A percentile compares a stretch with the other conserved stretches of the same genome.
phyloP scores from a whole-genome alignment of 2,888 invertebrate species.

The Hemicrepidius hirtus region DNA sequence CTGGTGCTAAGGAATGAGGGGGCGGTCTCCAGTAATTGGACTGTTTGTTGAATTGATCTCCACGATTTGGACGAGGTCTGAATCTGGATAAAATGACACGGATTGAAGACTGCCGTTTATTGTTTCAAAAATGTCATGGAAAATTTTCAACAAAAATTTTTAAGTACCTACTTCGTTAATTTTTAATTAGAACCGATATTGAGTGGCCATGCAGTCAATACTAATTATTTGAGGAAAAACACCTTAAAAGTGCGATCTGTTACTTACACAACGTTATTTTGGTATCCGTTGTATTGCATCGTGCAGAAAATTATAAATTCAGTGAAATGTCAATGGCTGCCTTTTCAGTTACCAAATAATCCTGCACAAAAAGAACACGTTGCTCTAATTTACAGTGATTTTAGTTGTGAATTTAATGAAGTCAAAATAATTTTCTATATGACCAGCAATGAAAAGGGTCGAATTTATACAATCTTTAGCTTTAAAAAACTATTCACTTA shows the following conservation, averaged over 20 bases:
- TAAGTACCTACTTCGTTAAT: neutral
- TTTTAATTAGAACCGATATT: neutral
- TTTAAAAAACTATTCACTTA: constrained; percentile 20
- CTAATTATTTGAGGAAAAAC: constrained; percentile 26
- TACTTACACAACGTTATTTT: constrained; percentile 70
- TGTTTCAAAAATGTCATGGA: constrained; percentile 15
- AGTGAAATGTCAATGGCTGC: constrained; percentile 51
- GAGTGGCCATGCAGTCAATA: constrained; percentile 14
- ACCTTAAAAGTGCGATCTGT: constrained; percentile 40
- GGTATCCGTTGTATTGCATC: constrained; percentile 73
- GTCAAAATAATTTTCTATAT: constrained; percentile 1
- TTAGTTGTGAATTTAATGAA: constrained; percentile 11
- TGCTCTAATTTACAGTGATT: constrained; percentile 11
- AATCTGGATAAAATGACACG: constrained; percentile 69
- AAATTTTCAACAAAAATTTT: constrained; percentile 13
- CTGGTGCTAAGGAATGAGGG: constrained; percentile 68
- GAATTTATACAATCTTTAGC: neutral
- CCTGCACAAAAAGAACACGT: constrained; percentile 43
- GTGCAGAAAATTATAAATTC: constrained; percentile 64
- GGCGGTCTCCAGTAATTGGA: constrained; percentile 71
- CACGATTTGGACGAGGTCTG: constrained; percentile 79
- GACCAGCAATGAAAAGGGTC: neutral
- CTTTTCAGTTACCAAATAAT: constrained; percentile 49
- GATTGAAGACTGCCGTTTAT: neutral
- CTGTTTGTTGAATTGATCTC: constrained; percentile 77